phyloP scores from a whole-genome alignment of 2,113 vertebrate genomes.

The Amphilophus citrinellus region DNA sequence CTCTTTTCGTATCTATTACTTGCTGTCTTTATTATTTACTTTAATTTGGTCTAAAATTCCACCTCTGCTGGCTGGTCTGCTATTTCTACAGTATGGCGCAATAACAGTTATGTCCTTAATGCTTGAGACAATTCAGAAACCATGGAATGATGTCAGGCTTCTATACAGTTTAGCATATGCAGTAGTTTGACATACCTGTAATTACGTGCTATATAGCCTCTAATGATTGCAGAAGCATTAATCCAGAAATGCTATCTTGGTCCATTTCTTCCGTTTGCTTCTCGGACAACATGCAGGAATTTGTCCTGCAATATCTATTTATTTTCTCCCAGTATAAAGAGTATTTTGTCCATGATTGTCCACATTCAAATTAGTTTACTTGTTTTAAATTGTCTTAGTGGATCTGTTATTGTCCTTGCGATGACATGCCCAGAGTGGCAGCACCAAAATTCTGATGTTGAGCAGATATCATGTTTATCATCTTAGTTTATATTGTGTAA shows the following conservation, averaged over 20 bases:
- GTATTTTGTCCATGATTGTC: not conserved
- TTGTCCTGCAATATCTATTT: not conserved
- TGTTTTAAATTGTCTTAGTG: not conserved
- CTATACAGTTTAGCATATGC: not conserved
- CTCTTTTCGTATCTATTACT: not conserved
- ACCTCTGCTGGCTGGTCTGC: not conserved
- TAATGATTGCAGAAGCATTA: not conserved
- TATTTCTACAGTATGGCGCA: not conserved
- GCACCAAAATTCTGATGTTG: not conserved
- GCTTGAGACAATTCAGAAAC: not conserved
- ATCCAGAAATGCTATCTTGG: not conserved
- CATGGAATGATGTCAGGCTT: not conserved
- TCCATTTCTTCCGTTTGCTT: not conserved
- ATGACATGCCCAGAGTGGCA: not conserved
- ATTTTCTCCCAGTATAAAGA: not conserved
- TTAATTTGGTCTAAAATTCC: constrained; percentile 1
- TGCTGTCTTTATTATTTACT: constrained; percentile 1
- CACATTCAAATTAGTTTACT: not conserved
- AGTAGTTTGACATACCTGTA: constrained; percentile 1
- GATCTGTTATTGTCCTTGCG: not conserved
- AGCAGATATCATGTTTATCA: not conserved
- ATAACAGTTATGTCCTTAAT: not conserved
- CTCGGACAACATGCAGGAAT: not conserved
- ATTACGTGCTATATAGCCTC: not conserved
- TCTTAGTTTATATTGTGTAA: not conserved